phyloP scores from a whole-genome alignment of 2,113 vertebrate genomes.

The Tetrax tetrax region DNA sequence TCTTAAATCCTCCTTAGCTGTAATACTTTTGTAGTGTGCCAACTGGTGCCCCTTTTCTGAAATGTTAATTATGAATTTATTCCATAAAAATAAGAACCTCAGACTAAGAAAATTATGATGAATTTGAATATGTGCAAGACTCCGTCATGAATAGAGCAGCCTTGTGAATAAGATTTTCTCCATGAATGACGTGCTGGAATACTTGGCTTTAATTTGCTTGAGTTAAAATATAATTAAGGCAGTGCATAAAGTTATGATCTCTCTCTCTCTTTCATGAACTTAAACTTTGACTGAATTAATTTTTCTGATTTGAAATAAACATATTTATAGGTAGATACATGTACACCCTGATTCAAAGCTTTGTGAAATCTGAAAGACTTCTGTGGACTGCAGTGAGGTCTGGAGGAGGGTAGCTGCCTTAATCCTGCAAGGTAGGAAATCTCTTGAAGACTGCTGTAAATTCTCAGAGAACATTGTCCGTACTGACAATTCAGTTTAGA shows the following conservation, averaged over 20 bases:
- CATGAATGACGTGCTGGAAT: conserved; percentile 39
- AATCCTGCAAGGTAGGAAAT: not conserved
- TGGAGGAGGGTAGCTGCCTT: not conserved
- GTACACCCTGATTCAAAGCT: not conserved
- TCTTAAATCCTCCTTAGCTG: conserved; percentile 27
- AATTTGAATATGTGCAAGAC: conserved; percentile 38
- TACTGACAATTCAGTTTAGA: not conserved
- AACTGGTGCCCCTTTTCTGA: conserved; percentile 18
- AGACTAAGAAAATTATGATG: conserved; percentile 24
- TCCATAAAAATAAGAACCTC: conserved; percentile 28
- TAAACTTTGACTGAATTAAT: conserved; percentile 3
- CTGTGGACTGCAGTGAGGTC: not conserved
- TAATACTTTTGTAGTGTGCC: not conserved
- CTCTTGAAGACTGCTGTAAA: not conserved
- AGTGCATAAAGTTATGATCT: not conserved
- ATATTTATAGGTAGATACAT: not conserved
- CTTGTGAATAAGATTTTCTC: conserved; percentile 56
- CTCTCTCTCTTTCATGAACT: not conserved
- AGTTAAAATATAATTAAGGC: conserved; percentile 55
- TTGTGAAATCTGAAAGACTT: not conserved
- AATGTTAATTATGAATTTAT: conserved; percentile 49
- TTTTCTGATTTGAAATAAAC: conserved; percentile 5
- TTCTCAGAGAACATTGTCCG: not conserved
- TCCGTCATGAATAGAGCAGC: conserved; percentile 46
- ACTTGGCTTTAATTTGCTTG: conserved; percentile 32